Evolutionary conservation across 1,140 invertebrate species (phyloP).

Genomic region (Pachypeltis micranthus): DNA sequence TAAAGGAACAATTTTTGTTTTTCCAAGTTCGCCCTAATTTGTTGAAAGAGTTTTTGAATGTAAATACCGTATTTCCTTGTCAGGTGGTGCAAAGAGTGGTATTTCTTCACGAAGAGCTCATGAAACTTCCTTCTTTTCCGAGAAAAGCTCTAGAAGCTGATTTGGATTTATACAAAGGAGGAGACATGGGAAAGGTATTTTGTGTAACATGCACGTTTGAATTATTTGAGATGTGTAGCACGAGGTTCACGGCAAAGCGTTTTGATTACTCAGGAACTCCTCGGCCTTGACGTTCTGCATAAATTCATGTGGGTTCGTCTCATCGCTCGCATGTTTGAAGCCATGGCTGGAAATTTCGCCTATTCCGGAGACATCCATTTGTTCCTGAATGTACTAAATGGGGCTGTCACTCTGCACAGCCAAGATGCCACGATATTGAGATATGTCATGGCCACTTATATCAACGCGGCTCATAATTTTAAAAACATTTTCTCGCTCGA

Average conservation of each 20-base stretch:
- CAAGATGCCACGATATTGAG: slow-evolving; percentile 91
- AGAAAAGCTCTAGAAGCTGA: slow-evolving; percentile 95
- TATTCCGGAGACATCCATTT: slow-evolving; percentile 95
- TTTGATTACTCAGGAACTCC: slow-evolving; percentile 74
- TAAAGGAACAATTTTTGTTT: no score
- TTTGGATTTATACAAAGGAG: slow-evolving; percentile 82
- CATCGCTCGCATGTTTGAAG: slow-evolving; percentile 94
- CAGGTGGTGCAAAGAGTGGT: slow-evolving; percentile 89
- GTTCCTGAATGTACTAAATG: slow-evolving; percentile 96
- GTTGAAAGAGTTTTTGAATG: no score
- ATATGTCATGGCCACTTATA: slow-evolving; percentile 91
- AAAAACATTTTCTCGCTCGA: slow-evolving; percentile 98
- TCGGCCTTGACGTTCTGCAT: slow-evolving; percentile 90
- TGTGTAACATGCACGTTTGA: no score
- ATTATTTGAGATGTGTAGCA: no score
- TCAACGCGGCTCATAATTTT: slow-evolving; percentile 95
- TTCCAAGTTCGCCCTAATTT: no score
- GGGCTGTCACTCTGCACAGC: slow-evolving; percentile 89
- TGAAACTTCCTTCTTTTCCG: slow-evolving; percentile 96
- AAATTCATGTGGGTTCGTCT: slow-evolving; percentile 98
- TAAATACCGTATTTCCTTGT: no score
- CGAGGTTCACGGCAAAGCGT: no score
- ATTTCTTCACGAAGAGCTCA: slow-evolving; percentile 97
- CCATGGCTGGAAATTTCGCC: slow-evolving; percentile 96
- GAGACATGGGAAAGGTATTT: slow-evolving; percentile 75